Base-by-base conservation (phyloP, 2,113 vertebrate genomes). In the Fulmarus glacialis region DNA sequence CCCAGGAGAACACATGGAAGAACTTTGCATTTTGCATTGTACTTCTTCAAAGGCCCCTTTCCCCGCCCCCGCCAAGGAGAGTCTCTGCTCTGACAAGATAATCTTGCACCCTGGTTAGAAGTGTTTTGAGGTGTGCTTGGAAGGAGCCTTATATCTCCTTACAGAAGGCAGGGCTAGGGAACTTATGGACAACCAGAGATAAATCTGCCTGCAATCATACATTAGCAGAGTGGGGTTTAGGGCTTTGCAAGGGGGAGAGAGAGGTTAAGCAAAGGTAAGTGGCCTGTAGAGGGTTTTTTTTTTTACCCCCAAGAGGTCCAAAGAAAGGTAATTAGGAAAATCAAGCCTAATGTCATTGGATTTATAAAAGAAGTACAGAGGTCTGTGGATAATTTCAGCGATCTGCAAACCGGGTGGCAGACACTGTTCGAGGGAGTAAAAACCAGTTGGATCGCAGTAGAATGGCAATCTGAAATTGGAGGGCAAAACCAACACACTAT, bases 381-480 rank as follows among this genome's bases (percentile, higher is more conserved):
- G 14, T 45, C 53, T 87, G 45, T 56, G 82, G 48, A 14, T 91
- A 56, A 72, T 60, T 82, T 85, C 66, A 60, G 52, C 2, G 2
- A 6, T 60, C 52, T 94, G 73, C 55, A 85, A 22, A 56, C 30
- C 2, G 6, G 52, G 77, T 67, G 52, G 64, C 62, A 89, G 77
- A 66, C 82, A 29, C 12, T 32, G n/a, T 71, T 95, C 1, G 3
- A 95, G 55, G 78, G 81, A 77, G 90, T 67, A 59, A 36, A 79
- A 96, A 82, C 14, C 42, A n/a, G 36, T 48, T 87, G 64, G 50
- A n/a, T 70, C 6, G 1, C 4, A 4, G n/a, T 20, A 34, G 81
- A 89, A 42, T 18, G 38, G 82, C 55, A 83, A 23, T 80, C 94
- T 95, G 91, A 95, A 94, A 58, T 58, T 36, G 9, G 5, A 96